phyloP scores from a whole-genome alignment of 2,113 vertebrate genomes.

The Anoura caudifer region DNA sequence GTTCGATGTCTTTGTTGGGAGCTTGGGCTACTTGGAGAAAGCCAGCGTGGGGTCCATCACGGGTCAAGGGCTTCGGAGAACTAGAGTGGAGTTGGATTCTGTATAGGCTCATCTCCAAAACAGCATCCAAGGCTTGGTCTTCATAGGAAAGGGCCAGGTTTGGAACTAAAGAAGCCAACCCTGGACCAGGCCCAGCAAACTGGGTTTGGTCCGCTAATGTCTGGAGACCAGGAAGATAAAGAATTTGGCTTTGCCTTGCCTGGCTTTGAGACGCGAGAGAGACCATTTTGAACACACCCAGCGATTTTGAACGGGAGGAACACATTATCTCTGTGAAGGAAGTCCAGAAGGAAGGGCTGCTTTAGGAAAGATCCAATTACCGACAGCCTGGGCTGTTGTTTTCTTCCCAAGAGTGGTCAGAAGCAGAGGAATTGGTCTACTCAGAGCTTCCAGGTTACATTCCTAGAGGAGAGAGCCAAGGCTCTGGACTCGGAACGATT shows the following conservation, averaged over 20 bases:
- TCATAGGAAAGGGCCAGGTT: neutral
- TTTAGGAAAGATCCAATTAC: neutral
- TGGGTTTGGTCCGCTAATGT: neutral
- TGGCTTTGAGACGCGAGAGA: neutral
- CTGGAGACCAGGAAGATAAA: constrained; percentile 30
- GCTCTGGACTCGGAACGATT: neutral
- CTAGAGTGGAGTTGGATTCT: constrained; percentile 49
- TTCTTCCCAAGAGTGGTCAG: neutral
- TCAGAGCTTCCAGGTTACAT: neutral
- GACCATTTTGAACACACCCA: neutral
- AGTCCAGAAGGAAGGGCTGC: neutral
- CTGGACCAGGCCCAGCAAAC: constrained; percentile 34
- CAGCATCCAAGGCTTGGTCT: neutral
- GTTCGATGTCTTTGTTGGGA: constrained; percentile 61
- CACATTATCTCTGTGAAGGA: neutral
- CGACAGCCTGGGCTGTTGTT: neutral
- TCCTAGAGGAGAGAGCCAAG: neutral
- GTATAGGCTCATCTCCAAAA: constrained; percentile 61
- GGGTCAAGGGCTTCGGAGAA: constrained; percentile 59
- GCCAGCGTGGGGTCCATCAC: constrained; percentile 63
- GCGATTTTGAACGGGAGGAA: constrained; percentile 19
- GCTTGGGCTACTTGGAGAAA: constrained; percentile 67
- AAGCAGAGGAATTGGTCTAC: no score
- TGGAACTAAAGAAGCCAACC: neutral
- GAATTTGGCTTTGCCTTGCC: neutral